phyloP scores from a whole-genome alignment of 2,888 invertebrate genomes.

The Microctonus aethiopoides region DNA sequence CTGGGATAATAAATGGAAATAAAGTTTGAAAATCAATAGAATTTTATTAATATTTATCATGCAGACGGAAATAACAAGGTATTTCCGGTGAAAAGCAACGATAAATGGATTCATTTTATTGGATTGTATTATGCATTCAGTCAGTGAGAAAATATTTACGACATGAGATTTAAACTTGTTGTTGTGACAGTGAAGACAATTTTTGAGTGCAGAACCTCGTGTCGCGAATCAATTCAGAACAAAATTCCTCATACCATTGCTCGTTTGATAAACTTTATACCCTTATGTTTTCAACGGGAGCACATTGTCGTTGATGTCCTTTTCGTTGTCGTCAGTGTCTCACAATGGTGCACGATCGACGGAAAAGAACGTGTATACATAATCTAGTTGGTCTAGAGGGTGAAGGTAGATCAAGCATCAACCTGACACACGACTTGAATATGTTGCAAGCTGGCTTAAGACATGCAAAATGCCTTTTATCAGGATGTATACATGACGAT shows the following conservation, averaged over 20 bases:
- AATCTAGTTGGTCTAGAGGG: neutral
- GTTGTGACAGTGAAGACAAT: neutral
- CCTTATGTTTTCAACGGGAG: slow-evolving; percentile 2
- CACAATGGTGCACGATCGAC: neutral
- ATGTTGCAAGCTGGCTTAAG: slow-evolving; percentile 3
- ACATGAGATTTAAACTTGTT: too few relatives aligned
- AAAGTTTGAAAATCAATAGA: neutral
- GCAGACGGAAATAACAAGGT: slow-evolving; percentile 10
- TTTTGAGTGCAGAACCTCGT: neutral
- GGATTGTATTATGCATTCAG: slow-evolving; percentile 20
- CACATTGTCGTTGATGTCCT: neutral
- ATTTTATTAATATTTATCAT: neutral
- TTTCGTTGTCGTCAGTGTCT: neutral
- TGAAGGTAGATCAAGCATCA: neutral
- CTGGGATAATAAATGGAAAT: neutral
- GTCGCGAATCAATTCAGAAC: slow-evolving; percentile 16
- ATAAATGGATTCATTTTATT: slow-evolving; percentile 3
- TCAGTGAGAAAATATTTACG: slow-evolving; percentile 13
- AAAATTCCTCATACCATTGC: neutral
- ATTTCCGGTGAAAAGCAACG: slow-evolving; percentile 6
- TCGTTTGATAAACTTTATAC: neutral
- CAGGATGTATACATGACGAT: too few relatives aligned
- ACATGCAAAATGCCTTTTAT: slow-evolving; percentile 8
- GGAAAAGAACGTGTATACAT: slow-evolving; percentile 11
- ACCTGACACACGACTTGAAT: slow-evolving; percentile 20